Evolutionary conservation across 2,888 invertebrate genomes (phyloP), one percentile per base, ranked within the genome.

Genomic region (Alloscopus bannaensis): DNA sequence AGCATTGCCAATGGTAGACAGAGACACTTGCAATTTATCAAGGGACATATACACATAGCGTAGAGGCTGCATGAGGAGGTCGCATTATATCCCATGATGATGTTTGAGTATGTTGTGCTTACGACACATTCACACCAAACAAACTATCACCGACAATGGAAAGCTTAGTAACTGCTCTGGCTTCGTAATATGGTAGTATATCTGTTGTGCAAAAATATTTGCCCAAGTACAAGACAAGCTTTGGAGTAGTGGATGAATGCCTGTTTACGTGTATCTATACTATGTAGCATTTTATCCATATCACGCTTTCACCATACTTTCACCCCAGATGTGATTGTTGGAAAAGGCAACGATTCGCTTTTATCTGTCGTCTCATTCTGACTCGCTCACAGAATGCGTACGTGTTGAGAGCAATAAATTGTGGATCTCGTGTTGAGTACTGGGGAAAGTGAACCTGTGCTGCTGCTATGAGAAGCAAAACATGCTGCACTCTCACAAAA

Each of bases 1-100:
- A 75, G 50, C 68, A 75, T 75, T 75, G 66, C 68, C 75, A 66
- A 68, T 75, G 50, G 66, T 60, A 50, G 59, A n/a, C 59, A 55
- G 52, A 75, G 75, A 75, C 75, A 75, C 68, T 75, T 60, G 75
- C 47, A 75, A 75, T 75, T 68, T 75, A 75, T 75, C 75, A 75
- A 68, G 60, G 50, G 47, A 28, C 50, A 42, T 36, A 55, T 18
- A 13, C n/a, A n/a, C n/a, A n/a, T n/a, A n/a, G n/a, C n/a, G n/a
- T n/a, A n/a, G n/a, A n/a, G n/a, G n/a, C n/a, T n/a, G n/a, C n/a
- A n/a, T n/a, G n/a, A n/a, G n/a, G n/a, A n/a, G n/a, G n/a, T n/a
- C n/a, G n/a, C n/a, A n/a, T n/a, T n/a, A n/a, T n/a, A n/a, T n/a
- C n/a, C n/a, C n/a, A n/a, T n/a, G n/a, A n/a, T n/a, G n/a, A n/a